Base-by-base conservation (phyloP, 1,140 invertebrate species). In the Battus philenor region DNA sequence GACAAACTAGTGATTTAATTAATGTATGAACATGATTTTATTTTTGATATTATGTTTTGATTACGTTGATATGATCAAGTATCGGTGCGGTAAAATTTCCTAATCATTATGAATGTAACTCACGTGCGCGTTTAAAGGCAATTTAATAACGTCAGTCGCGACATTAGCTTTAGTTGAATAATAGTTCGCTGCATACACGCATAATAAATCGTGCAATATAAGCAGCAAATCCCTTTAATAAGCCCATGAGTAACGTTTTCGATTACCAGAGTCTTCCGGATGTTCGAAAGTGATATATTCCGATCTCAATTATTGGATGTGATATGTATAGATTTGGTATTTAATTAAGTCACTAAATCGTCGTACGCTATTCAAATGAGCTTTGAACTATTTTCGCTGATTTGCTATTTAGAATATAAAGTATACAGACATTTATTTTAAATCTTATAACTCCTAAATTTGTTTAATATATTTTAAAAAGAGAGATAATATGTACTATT, bases 181-280 rank as follows among this genome's bases (percentile, higher is more conserved):
- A 38, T 38, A 38, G 34, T 5, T 4, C 26, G 11, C 11, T 38
- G 26, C 11, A 38, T 22, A 38, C 34, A 38, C 34, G 34, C 20
- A 38, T 38, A 38, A 38, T 38, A 38, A 38, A 38, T 38, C 34
- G 34, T 4, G 12, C 34, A 13, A 38, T 38, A 10, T 38, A 38
- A 38, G 34, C 34, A 24, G 34, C 34, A 38, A 38, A 38, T 38
- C 34, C 34, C 34, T 38, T 38, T 38, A 38, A 38, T 38, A 38
- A 38, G 20, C 20, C 34, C 34, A 13, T 26, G 34, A 38, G 26
- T 38, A 38, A 38, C 34, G 34, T 11, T 24, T 20, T 24, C 34
- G 18, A 38, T 38, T 38, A 38, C n/a, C 22, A 38, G n/a, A 26
- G 34, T 38, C 34, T 38, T 38, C 34, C 34, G 34, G 34, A 38